A percentile compares a stretch with the other conserved stretches of the same genome.
phyloP scores from a whole-genome alignment of 2,113 vertebrate genomes.

The Eleginops maclovinus region DNA sequence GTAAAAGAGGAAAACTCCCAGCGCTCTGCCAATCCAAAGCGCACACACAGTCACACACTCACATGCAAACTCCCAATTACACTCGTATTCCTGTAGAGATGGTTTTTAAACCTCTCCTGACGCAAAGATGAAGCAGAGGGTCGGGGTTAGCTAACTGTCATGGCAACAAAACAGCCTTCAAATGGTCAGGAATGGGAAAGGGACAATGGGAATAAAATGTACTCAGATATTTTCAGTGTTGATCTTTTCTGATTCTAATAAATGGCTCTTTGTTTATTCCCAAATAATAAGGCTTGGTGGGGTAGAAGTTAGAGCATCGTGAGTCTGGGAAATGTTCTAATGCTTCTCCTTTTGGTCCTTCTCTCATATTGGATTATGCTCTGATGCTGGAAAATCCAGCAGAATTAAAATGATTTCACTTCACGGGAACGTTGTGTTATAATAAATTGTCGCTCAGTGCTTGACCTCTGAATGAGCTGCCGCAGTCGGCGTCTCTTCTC shows the following conservation, averaged over 20 bases:
- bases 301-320: not conserved
- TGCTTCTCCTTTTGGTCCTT: not conserved
- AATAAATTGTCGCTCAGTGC: conserved; percentile 45
- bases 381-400: conserved; percentile 42
- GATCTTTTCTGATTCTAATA: conserved; percentile 12
- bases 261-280: not conserved
- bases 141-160: conserved; percentile 43
- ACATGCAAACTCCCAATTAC: conserved; percentile 55
- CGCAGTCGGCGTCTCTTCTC: conserved; percentile 14
- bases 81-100: conserved; percentile 25
- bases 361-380: conserved; percentile 29
- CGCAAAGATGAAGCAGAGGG: conserved; percentile 19
- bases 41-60: conserved; percentile 5
- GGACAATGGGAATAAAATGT: not conserved
- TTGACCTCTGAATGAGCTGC: conserved; percentile 46
- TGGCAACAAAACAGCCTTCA: conserved; percentile 58
- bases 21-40: conserved; percentile 37
- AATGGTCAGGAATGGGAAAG: not conserved
- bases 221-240: not conserved
- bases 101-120: conserved; percentile 16
- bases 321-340: conserved; percentile 46
- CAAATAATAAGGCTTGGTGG: not conserved
- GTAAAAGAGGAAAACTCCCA: conserved; percentile 58
- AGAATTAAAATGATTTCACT: conserved; percentile 60
- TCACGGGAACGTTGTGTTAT: conserved; percentile 12